Evolutionary conservation across 2,113 vertebrate species (phyloP).

Genomic region (Scatophagus argus): DNA sequence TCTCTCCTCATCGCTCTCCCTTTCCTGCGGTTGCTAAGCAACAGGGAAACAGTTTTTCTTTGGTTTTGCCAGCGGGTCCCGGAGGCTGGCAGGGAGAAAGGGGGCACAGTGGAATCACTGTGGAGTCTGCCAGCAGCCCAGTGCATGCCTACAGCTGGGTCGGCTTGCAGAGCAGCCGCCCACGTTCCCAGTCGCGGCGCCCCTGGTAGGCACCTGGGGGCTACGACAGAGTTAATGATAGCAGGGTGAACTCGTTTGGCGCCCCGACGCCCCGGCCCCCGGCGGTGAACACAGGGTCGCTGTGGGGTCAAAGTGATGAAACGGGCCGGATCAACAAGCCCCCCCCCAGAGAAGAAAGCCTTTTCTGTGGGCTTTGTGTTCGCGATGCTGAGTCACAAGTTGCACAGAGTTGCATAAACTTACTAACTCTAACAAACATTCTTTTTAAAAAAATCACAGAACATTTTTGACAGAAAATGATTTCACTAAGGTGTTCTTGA

Average conservation of each 20-base stretch:
- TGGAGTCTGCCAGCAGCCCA: conserved; percentile 68
- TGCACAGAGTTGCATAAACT: conserved; percentile 31
- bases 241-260: conserved; percentile 9
- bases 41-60: conserved; percentile 78
- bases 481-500: conserved; percentile 48
- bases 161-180: conserved; percentile 14
- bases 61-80: conserved; percentile 60
- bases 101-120: conserved; percentile 73
- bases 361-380: background rate
- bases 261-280: conserved; percentile 16
- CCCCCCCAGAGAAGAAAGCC: background rate
- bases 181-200: conserved; percentile 12
- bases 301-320: conserved; percentile 39
- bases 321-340: conserved; percentile 1
- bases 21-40: conserved; percentile 79
- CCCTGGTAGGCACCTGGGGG: conserved; percentile 40
- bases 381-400: conserved; percentile 41
- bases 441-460: conserved; percentile 4
- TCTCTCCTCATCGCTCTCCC: conserved; percentile 37
- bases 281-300: conserved; percentile 47
- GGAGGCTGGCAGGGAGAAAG: conserved; percentile 69
- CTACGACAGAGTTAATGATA: conserved; percentile 25
- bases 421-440: conserved; percentile 28
- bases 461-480: conserved; percentile 37
- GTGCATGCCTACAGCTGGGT: conserved; percentile 70